phyloP scores from a whole-genome alignment of 2,797 vertebrate genomes.

The Peromyscus aztecus region DNA sequence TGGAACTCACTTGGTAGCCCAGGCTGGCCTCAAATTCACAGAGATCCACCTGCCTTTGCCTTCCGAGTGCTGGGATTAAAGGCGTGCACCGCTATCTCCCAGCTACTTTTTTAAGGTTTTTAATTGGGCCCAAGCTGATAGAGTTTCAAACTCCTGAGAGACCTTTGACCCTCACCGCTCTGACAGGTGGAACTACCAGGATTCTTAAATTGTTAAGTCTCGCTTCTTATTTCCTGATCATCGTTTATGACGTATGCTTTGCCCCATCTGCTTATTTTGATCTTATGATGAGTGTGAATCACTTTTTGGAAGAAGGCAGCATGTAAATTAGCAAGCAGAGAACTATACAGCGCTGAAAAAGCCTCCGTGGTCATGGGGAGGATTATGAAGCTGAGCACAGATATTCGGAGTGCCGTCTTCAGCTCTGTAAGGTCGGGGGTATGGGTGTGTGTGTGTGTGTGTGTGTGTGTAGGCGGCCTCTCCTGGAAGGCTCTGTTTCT shows the following conservation, averaged over 20 bases:
- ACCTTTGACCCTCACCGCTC: background rate
- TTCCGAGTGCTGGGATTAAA: background rate
- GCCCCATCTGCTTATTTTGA: slow-evolving; percentile 34
- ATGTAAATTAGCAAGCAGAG: slow-evolving; percentile 31
- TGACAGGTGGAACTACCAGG: background rate
- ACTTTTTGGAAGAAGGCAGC: slow-evolving; percentile 4
- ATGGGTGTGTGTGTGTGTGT: too few relatives aligned
- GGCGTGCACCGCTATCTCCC: background rate
- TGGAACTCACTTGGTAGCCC: background rate
- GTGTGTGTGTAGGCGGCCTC: background rate
- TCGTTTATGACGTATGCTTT: background rate
- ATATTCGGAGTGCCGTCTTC: background rate
- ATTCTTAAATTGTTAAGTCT: slow-evolving; percentile 18
- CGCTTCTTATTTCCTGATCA: background rate
- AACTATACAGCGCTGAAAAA: background rate
- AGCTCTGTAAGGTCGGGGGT: background rate
- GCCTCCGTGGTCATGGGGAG: background rate
- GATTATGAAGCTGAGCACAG: background rate
- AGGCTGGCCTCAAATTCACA: background rate
- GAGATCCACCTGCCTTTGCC: background rate
- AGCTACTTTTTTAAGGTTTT: background rate
- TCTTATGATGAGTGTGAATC: background rate
- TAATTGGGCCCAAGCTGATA: background rate
- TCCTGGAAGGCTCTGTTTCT: slow-evolving; percentile 13
- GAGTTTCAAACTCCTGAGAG: background rate